Evolutionary conservation across 2,888 invertebrate species (phyloP), one percentile per base, ranked within the genome.

Genomic region (Prosapia bicincta): DNA sequence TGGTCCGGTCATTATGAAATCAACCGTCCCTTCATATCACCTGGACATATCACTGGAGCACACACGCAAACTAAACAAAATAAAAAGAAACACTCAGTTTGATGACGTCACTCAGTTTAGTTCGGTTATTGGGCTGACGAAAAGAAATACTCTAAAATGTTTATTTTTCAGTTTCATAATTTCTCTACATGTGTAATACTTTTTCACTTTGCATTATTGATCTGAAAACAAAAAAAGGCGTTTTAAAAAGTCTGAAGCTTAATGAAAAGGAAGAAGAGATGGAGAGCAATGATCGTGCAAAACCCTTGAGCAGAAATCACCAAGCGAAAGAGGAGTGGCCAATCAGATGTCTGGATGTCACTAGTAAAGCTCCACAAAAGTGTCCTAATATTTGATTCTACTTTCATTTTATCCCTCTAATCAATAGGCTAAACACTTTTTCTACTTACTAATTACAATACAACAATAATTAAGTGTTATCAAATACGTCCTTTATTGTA

Each of bases 1-100:
- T 66, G 80, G 80, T 24, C 80, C 79, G 71, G 80, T 80, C 80
- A 80, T 54, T 54, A 54, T 54, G 54, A 20, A 15, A 20, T 30
- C 23, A 43, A 70, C 43, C 24, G 25, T 23, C 66, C 30, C 69
- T 25, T 65, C 20, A 38, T 76, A 76, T 69, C 69, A 43, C 65
- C 73, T 70, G 43, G 13, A 54, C 76, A 70, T n/a, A n/a, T 65
- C 65, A 69, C 38, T 72, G 20, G n/a, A 20, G n/a, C 54, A 54
- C 54, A 20, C 54, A 20, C 54, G 54, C n/a, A 54, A 54, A 54
- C 54, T 54, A 54, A 20, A 38, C 3, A 38, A 38, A 38, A 38
- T 6, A 15, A 38, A 30, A 54, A 20, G 20, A 54, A 54, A 54
- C 54, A 54, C 54, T 38, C 6, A n/a, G 15, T 15, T 6, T 6